Conservation (phyloP, 2,113 vertebrate species). For the Muntiacus reevesi region DNA sequence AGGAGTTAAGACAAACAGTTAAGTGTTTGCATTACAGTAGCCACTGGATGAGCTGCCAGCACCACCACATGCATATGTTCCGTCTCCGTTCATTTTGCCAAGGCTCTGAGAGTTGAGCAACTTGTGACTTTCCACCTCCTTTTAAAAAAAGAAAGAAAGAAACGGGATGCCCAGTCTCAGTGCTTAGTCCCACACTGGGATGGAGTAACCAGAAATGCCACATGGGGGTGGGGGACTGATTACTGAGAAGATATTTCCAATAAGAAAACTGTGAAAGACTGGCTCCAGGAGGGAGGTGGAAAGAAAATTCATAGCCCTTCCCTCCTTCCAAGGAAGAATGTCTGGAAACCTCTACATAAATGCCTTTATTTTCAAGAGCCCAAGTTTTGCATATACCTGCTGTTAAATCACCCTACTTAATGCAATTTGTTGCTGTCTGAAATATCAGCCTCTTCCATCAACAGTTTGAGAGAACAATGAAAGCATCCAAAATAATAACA, state of each 20-base stretch:
- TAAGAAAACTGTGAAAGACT: not conserved
- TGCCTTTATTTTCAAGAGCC: not conserved
- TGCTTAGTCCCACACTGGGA: not conserved
- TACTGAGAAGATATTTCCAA: not conserved
- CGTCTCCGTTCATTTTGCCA: not conserved
- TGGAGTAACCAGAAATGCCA: not conserved
- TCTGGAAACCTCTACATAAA: not conserved
- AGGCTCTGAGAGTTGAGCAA: not conserved
- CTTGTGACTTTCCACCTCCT: not conserved
- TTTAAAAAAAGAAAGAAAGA: not conserved
- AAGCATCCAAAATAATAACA: not conserved
- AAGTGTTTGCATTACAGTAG: not conserved
- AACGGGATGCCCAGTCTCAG: not conserved
- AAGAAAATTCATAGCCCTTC: not conserved
- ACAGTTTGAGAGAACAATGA: not conserved
- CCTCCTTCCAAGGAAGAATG: not conserved
- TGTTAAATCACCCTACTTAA: slow-evolving; percentile 1
- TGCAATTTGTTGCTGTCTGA: not conserved
- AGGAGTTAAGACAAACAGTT: not conserved
- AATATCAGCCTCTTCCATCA: not conserved
- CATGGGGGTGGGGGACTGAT: fast-evolving
- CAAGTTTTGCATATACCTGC: not conserved
- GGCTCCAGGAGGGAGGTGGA: not conserved
- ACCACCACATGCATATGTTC: fast-evolving
- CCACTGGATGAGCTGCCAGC: not conserved